Conservation (phyloP, 2,113 vertebrate species). For the Hippocampus mohnikei region DNA sequence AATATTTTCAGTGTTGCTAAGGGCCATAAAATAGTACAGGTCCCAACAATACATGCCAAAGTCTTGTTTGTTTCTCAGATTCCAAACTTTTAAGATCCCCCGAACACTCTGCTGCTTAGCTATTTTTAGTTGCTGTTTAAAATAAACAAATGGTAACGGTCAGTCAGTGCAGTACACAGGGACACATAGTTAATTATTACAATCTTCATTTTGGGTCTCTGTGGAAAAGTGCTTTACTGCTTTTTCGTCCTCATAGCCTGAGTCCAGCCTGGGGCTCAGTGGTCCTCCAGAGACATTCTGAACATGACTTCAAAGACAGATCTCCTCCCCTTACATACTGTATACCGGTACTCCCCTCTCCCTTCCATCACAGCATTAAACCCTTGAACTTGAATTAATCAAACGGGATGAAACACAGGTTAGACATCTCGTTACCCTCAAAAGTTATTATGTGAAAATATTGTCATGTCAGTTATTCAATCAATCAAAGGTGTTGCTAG, state of each 20-base stretch:
- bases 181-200: not conserved
- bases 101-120: constrained; percentile 8
- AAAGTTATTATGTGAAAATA: not conserved
- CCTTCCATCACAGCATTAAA: constrained; percentile 47
- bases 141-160: constrained; percentile 29
- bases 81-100: constrained; percentile 8
- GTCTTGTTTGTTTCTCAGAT: constrained; percentile 14
- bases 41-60: constrained; percentile 7
- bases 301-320: constrained; percentile 69
- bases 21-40: constrained; percentile 11
- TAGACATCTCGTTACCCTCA: constrained; percentile 32
- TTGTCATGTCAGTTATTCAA: not conserved
- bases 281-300: constrained; percentile 59
- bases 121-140: constrained; percentile 29
- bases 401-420: constrained; percentile 60
- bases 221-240: constrained; percentile 42
- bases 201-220: constrained; percentile 23
- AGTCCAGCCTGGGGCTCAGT: constrained; percentile 63
- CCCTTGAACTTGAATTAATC: constrained; percentile 73
- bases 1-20: constrained; percentile 25
- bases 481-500: not conserved
- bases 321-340: constrained; percentile 42
- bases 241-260: constrained; percentile 46
- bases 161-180: constrained; percentile 10
- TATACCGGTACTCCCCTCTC: constrained; percentile 24